A percentile compares a stretch with the other conserved stretches of the same genome.
These are phyloP conservation scores for Ylistrum balloti DNA, from an alignment of 1,140 invertebrate genomes.

Conservation along the genomic window DNA sequence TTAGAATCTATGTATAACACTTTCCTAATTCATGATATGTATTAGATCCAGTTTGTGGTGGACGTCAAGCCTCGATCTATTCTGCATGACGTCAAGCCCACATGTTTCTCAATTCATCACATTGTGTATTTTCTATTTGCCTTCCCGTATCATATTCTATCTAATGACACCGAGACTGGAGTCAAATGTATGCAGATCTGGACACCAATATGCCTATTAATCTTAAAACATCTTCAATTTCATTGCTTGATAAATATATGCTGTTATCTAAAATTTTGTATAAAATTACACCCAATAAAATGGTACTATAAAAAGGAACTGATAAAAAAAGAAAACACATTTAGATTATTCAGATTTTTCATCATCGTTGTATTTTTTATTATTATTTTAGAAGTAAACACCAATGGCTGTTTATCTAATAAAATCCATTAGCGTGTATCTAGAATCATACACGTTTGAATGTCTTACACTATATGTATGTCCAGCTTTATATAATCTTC, in stretches of 20 bases:
- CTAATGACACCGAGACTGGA: not conserved
- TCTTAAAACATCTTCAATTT: slow-evolving; percentile 36
- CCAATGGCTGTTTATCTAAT: not conserved
- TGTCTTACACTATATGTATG: not conserved
- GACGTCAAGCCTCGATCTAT: not conserved
- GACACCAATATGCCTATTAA: slow-evolving; percentile 11
- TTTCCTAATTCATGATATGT: not conserved
- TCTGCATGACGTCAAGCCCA: not conserved
- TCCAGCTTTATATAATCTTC: not conserved
- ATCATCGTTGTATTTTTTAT: not conserved
- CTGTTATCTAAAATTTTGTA: not conserved
- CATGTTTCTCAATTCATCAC: not conserved
- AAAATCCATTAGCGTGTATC: not conserved
- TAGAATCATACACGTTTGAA: not conserved
- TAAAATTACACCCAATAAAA: not conserved
- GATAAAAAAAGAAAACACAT: slow-evolving; percentile 9
- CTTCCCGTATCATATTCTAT: not conserved
- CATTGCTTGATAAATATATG: not conserved
- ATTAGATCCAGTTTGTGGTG: not conserved
- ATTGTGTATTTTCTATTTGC: not conserved
- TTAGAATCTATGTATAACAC: not conserved
- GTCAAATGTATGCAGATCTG: not conserved
- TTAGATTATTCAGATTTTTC: slow-evolving; percentile 12
- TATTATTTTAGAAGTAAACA: not conserved
- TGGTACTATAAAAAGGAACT: not conserved